Base-by-base conservation (phyloP, 2,888 invertebrate species). In the Pachycephus smyrnensis region DNA sequence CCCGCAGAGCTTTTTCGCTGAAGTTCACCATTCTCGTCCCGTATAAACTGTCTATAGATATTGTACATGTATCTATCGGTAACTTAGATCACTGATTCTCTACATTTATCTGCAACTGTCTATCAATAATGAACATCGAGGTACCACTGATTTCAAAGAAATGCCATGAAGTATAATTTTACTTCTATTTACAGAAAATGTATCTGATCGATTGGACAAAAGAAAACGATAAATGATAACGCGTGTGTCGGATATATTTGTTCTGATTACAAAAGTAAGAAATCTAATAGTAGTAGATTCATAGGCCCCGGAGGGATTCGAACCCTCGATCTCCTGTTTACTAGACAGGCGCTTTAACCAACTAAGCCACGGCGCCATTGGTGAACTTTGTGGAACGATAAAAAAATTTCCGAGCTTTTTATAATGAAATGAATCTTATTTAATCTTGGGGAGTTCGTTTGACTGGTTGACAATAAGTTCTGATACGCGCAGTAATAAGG, bases 341-440 rank as follows among this genome's bases (percentile, higher is more conserved):
- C 94, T 94, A 94, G 94, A 94, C 94, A 94, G 94, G 94, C 94
- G 94, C 94, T 94, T 94, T 94, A 94, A 95, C 95, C 95, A 95
- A 95, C 95, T 95, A 95, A 95, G 95, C 95, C 95, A 95, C 93
- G 93, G 93, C 93, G 94, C 95, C 95, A 6, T 9, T 55, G 9
- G 55, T 23, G 2, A 55, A 55, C 9, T 23, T 55, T 23, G 23
- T 6, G 15, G 1, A 23, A 55, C 23, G 23, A 55, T 23, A 55
- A 23, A 9, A 55, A 55, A 23, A 6, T 55, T 55, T 55, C 23
- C 55, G 9, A 55, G 6, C 55, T 6, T 55, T 55, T 55, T 55
- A 55, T 23, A 23, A 55, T 55, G 1, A 6, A 55, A 55, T 55
- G 23, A 55, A 23, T 23, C 23, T 55, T 23, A 55, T 23, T 55